Percentiles rank a stretch among this genome's conserved stretches.
Conservation (phyloP, 2,113 vertebrate species). For the Ptychochromis oligacanthus region DNA sequence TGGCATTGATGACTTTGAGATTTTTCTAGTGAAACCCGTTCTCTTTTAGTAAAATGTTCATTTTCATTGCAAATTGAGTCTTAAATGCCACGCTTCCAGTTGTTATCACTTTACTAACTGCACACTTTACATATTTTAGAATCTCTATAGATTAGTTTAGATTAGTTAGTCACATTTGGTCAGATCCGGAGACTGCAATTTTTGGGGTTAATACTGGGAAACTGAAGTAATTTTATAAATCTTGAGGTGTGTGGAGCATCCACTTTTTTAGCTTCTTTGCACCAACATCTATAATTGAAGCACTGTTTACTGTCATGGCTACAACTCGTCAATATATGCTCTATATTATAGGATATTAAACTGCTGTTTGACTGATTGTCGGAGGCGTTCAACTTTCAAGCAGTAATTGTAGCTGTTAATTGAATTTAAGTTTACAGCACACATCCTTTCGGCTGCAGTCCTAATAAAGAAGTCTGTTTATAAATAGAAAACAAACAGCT, state of each 20-base stretch:
- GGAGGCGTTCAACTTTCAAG: neutral
- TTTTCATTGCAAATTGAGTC: neutral
- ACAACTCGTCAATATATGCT: neutral
- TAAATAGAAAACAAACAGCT: conserved; percentile 56
- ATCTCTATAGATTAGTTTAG: neutral
- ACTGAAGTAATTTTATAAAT: neutral
- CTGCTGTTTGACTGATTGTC: neutral
- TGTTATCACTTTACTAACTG: no score
- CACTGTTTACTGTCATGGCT: neutral
- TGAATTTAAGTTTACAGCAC: neutral
- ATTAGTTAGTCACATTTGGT: neutral
- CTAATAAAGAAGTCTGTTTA: conserved; percentile 55
- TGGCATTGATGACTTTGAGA: neutral
- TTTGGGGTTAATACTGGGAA: no score
- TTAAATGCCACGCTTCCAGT: neutral
- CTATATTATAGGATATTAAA: neutral
- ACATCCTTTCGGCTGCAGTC: neutral
- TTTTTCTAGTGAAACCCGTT: neutral
- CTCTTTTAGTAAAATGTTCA: neutral
- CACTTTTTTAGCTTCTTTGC: neutral
- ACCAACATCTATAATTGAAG: neutral
- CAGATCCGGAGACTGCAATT: neutral
- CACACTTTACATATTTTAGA: neutral
- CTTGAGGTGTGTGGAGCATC: neutral
- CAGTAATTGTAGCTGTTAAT: neutral